Conservation (phyloP, 2,888 invertebrate species). For the Synergus itoensis region DNA sequence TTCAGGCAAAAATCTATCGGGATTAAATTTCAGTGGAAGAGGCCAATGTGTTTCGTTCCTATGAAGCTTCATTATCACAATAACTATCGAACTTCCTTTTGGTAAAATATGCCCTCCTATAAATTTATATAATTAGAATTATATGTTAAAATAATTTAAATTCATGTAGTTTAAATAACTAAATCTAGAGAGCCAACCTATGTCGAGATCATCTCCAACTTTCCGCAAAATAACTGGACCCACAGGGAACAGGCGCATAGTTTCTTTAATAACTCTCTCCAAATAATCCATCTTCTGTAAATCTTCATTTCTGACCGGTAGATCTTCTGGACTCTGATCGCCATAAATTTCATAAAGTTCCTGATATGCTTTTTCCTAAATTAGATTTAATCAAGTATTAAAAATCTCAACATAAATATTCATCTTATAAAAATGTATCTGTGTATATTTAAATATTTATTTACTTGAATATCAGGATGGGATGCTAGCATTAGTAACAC, state of each 20-base stretch:
- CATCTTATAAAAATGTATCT: background rate
- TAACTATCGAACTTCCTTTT: constrained; percentile 56
- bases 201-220: constrained; percentile 78
- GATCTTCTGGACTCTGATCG: constrained; percentile 70
- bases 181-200: constrained; percentile 71
- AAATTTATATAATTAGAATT: constrained; percentile 17
- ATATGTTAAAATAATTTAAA: background rate
- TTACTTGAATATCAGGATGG: constrained; percentile 62
- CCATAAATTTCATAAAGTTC: constrained; percentile 79
- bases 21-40: constrained; percentile 79
- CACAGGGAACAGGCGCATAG: constrained; percentile 80
- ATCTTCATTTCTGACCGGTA: constrained; percentile 78
- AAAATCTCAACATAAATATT: background rate
- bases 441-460: constrained; percentile 1
- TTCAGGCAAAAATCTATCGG: constrained; percentile 80
- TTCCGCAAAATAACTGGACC: constrained; percentile 79
- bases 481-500: constrained; percentile 61
- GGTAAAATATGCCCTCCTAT: constrained; percentile 58
- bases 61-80: constrained; percentile 79
- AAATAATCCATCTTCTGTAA: constrained; percentile 80
- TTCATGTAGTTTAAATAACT: too few species aligned
- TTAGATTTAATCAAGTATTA: background rate
- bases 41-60: constrained; percentile 81
- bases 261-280: constrained; percentile 81
- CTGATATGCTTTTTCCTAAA: constrained; percentile 73